phyloP scores from a whole-genome alignment of 2,113 vertebrate species.

The Vicugna pacos region DNA sequence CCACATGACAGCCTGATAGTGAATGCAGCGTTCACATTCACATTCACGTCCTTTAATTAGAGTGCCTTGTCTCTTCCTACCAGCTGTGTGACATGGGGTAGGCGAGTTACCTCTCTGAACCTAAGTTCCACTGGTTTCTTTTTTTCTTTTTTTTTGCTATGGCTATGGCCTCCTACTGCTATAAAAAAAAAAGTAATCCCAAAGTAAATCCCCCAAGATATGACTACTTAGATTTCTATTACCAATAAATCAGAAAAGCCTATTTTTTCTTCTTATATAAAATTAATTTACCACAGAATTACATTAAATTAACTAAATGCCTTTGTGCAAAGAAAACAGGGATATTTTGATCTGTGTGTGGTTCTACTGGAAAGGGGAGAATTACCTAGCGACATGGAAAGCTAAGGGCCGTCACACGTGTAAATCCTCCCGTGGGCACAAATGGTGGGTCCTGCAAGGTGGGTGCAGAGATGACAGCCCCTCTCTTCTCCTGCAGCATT shows the following conservation, averaged over 20 bases:
- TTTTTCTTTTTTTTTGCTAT: not conserved
- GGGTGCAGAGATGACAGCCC: not conserved
- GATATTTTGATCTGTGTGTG: not conserved
- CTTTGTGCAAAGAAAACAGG: not conserved
- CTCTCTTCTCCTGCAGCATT: fast-evolving
- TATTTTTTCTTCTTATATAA: not conserved
- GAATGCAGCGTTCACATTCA: not conserved
- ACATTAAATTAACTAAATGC: not conserved
- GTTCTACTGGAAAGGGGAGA: not conserved
- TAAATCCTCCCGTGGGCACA: not conserved
- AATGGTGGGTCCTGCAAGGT: not conserved
- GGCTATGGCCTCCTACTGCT: not conserved
- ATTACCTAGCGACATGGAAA: not conserved
- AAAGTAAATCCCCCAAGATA: not conserved
- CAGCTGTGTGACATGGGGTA: not conserved
- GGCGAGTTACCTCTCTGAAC: conserved; percentile 30
- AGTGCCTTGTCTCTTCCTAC: not conserved
- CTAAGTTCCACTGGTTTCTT: not conserved
- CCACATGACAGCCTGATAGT: not conserved
- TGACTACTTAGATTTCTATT: not conserved
- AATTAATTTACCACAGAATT: not conserved
- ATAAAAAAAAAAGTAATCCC: not conserved
- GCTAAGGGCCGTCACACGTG: not conserved
- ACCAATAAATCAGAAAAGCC: not conserved
- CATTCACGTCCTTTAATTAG: not conserved